These are phyloP conservation scores for Ectemnius cavifrons DNA, from an alignment of 2,888 invertebrate species.

Conservation along the genomic window DNA sequence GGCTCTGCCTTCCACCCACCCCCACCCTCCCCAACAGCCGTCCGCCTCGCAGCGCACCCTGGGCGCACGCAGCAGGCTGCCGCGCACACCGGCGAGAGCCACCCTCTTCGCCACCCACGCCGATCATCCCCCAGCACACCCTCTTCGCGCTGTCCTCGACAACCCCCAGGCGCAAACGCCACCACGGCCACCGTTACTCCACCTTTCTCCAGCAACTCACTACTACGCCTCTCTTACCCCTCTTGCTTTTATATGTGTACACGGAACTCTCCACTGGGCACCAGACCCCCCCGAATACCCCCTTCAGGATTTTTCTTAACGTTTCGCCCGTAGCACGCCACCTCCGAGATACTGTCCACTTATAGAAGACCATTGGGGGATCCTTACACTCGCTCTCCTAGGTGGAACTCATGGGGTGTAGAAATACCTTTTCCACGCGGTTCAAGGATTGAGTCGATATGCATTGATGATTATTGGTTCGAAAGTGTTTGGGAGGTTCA, in stretches of 20 bases:
- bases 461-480: no score
- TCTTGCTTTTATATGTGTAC: conserved; percentile 1
- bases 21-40: background rate
- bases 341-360: no score
- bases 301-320: background rate
- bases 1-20: background rate
- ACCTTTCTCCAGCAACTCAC: conserved; percentile 23
- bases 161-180: conserved; percentile 74
- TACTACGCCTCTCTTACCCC: conserved; percentile 20
- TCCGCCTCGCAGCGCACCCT: conserved; percentile 6
- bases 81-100: conserved; percentile 13
- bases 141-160: conserved; percentile 65
- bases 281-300: background rate
- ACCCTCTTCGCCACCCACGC: conserved; percentile 54
- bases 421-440: no score
- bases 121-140: conserved; percentile 56
- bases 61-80: conserved; percentile 34
- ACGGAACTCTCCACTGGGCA: no score
- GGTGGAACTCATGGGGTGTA: no score
- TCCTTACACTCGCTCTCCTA: no score
- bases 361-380: no score
- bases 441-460: no score
- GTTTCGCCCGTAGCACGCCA: background rate
- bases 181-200: conserved; percentile 54
- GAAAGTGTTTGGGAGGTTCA: no score